Evolutionary conservation across 2,888 invertebrate genomes (phyloP), one percentile per base, ranked within the genome.

Genomic region (Philhelius pedissequus): DNA sequence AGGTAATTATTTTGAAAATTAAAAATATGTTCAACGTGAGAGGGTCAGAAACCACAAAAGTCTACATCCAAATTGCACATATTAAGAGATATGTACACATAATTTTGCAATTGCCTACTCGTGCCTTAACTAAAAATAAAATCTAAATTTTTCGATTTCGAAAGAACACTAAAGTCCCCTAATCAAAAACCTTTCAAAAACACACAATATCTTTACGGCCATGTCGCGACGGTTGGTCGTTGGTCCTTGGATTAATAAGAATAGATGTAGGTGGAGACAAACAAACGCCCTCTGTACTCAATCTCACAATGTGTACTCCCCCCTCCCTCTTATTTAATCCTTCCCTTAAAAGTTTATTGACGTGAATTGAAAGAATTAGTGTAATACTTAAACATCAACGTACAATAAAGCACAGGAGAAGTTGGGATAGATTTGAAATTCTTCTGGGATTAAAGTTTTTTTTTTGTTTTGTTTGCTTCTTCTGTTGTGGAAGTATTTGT

Each of bases 351-450:
- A 71, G 43, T 82, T 75, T 75, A 75, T 75, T 71, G 80, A 79
- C 69, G 74, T 38, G 83, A 75, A 75, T 66, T 66, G 70, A 79
- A 70, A 50, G 77, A 73, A 66, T 58, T 64, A 76, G 75, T 66
- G 40, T 60, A 74, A 75, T 80, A 62, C 30, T 38, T 25, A n/a
- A 54, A 52, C 68, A 52, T 50, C 68, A 68, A 25, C 50, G 25
- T 38, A 73, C 13, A 18, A 56, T 48, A 56, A 20, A 56, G 56
- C 20, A 13, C 18, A 69, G 6, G 20, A 62, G 48, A 5, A 40
- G 32, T 38, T 73, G 48, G 30, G 56, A 70, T 78, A 27, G 69
- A 78, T 50, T 83, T 38, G 6, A 40, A 68, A 68, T 38, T 73
- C 25, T 38, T 68, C 71, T 52, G 35, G 60, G 62, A 82, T 73